Evolutionary conservation across 2,113 vertebrate genomes (phyloP), one percentile per base, ranked within the genome.

Genomic region (Tenrec ecaudatus): DNA sequence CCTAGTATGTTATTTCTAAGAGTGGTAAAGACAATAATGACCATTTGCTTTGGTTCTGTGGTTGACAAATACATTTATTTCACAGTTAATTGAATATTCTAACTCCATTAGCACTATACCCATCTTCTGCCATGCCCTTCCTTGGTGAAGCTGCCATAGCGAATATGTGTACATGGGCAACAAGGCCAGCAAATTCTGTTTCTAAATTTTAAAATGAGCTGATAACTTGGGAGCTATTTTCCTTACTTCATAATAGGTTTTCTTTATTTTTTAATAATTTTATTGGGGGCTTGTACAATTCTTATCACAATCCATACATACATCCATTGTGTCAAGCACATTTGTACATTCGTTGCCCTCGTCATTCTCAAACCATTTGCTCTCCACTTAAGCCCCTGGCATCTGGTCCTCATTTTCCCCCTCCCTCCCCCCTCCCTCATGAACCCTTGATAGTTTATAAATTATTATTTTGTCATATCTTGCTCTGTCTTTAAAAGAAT

Each of bases 401-500:
- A n/a, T n/a, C n/a, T n/a, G n/a, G n/a, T n/a, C n/a, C n/a, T n/a
- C n/a, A n/a, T n/a, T n/a, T n/a, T n/a, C n/a, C n/a, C n/a, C n/a
- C n/a, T n/a, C n/a, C n/a, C n/a, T n/a, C n/a, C n/a, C n/a, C n/a
- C n/a, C n/a, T n/a, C n/a, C n/a, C n/a, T n/a, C n/a, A n/a, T n/a
- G n/a, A n/a, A n/a, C n/a, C n/a, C n/a, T n/a, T n/a, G n/a, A n/a
- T n/a, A n/a, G n/a, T n/a, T n/a, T n/a, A n/a, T n/a, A n/a, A n/a
- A n/a, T n/a, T n/a, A n/a, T n/a, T n/a, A n/a, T n/a, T n/a, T n/a
- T n/a, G n/a, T n/a, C n/a, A n/a, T n/a, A n/a, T n/a, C n/a, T n/a
- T n/a, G n/a, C n/a, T n/a, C n/a, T n/a, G n/a, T n/a, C n/a, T n/a
- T 92, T 43, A 53, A 93, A 91, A 89, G 53, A 83, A 94, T 89